Evolutionary conservation across 1,140 invertebrate species (phyloP), one percentile per base, ranked within the genome.

Genomic region (Diachasmimorpha longicaudata): DNA sequence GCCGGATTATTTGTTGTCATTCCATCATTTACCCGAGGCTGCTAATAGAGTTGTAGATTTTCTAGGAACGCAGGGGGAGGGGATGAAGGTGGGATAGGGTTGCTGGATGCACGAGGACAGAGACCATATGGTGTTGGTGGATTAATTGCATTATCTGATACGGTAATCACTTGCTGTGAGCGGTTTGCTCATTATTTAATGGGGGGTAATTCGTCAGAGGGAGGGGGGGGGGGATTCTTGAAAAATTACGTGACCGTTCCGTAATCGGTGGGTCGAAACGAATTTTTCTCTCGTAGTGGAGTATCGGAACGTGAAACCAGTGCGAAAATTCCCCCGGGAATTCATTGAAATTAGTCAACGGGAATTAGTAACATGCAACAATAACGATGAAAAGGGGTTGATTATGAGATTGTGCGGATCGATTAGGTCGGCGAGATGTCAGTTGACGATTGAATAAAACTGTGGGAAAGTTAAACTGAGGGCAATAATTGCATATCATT

Each of bases 81-180:
- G 6, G 31, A 6, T 6, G 31, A 31, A 52, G n/a, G 19, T 52
- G 14, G n/a, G n/a, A 52, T 52, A n/a, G 48, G 48, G n/a, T 46
- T n/a, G 19, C 48, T 16, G 16, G n/a, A 52, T 19, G 16, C 6
- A 6, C n/a, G 9, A 19, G 48, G 48, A 52, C 16, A 52, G 48
- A 19, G n/a, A 19, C 58, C 58, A 25, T 63, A 63, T 63, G 58
- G 58, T 13, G 10, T 63, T 4, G 14, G 2, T 25, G 5, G 58
- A 63, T 63, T 25, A 63, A 63, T 55, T 55, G 48, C 48, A n/a
- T 21, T 55, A 58, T 42, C 48, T 68, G 42, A 63, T 58, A n/a
- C 31, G 71, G 55, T 79, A 78, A 80, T 79, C 78, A 58, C 68
- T 70, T 74, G 74, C 68, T 66, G 76, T 75, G n/a, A n/a, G n/a